Evolutionary conservation across 2,113 vertebrate genomes (phyloP).

Genomic region (Cyprinus carpio): DNA sequence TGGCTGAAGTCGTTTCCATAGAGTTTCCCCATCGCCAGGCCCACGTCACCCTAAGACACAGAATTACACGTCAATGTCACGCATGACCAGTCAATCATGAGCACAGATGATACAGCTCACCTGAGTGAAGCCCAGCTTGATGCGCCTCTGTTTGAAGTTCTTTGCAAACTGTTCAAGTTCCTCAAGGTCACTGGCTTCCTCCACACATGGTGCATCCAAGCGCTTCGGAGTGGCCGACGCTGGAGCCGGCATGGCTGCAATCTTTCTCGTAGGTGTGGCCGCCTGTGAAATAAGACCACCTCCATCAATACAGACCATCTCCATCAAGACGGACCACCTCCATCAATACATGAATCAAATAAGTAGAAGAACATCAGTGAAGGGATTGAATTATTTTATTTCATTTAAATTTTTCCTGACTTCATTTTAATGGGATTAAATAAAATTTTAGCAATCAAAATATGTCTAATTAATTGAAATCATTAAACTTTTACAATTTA

Average conservation of each 20-base stretch:
- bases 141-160: constrained; percentile 98
- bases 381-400: too few relatives aligned
- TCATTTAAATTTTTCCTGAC: too few relatives aligned
- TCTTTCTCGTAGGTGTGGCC: neutral
- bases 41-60: constrained; percentile 88
- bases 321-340: too few relatives aligned
- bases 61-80: too few relatives aligned
- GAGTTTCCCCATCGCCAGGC: constrained; percentile 98
- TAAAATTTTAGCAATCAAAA: too few relatives aligned
- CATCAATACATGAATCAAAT: too few relatives aligned
- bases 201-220: constrained; percentile 89
- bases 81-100: too few relatives aligned
- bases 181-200: constrained; percentile 98
- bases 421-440: too few relatives aligned
- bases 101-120: constrained; percentile 61
- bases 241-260: neutral
- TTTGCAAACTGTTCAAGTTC: constrained; percentile 99
- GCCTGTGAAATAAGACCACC: neutral
- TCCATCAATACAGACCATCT: too few relatives aligned
- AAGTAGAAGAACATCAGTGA: too few relatives aligned
- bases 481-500: too few relatives aligned
- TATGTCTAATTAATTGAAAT: too few relatives aligned
- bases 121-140: constrained; percentile 99
- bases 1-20: constrained; percentile 99
- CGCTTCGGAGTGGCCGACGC: constrained; percentile 74